Evolutionary conservation across 2,888 invertebrate genomes (phyloP), one percentile per base, ranked within the genome.

Genomic region (Dermolepida albohirtum): DNA sequence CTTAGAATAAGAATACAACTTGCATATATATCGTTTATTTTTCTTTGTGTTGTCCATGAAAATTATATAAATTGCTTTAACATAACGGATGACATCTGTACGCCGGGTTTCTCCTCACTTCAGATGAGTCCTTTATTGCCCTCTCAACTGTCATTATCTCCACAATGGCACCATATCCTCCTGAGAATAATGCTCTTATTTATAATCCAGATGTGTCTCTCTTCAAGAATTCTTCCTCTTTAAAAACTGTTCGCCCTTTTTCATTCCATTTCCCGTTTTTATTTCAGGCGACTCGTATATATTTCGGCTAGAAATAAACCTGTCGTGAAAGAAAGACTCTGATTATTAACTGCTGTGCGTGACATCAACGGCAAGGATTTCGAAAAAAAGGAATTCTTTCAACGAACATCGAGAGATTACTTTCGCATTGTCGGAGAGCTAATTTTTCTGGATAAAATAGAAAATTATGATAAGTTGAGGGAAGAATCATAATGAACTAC

Each of bases 71-170:
- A 34, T 49, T 49, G 49, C 49, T 12, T 12, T 49, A 49, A 49
- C 22, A 22, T 17, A 49, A 49, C 22, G 16, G 17, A 49, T 12
- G 16, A 49, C 49, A 49, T 49, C 10, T 17, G 12, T 8, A 49
- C 49, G 10, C 17, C n/a, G 16, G 49, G 5, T 49, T 49, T 10
- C 12, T 17, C 14, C 22, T 12, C 22, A 22, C 16, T 22, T 4
- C 22, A 8, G 27, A 17, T 11, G 17, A 27, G 17, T 12, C 49
- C 14, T 39, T 64, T 50, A 65, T 44, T 44, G 65, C 44, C 34
- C 47, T 39, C 59, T 16, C 59, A 17, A 39, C 59, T 47, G 59
- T 62, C 59, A 62, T 62, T 62, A 62, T 62, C 59, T 39, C 34
- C 34, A 39, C 29, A 34, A 62, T 47, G 59, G 47, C 43, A 39